Evolutionary conservation across 64 coral and sea anemone genomes (phyloP).

Genomic region (Porites lutea): DNA sequence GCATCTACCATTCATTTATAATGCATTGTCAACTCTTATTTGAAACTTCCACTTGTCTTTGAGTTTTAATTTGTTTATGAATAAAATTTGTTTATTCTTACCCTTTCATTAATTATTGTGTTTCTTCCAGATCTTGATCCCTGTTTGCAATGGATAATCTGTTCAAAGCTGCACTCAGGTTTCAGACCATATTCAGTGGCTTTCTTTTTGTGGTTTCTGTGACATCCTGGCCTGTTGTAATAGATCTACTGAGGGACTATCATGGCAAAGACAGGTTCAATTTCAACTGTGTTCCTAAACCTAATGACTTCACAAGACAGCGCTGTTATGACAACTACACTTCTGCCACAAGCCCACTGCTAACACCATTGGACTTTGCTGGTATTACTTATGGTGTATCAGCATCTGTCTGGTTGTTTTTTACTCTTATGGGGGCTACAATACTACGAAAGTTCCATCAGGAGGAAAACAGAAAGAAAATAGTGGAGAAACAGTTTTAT

Average conservation of each 20-base stretch:
- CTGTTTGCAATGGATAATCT: background rate
- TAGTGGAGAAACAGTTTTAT: background rate
- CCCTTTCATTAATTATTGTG: too few relatives aligned
- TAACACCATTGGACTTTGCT: conserved; percentile 22
- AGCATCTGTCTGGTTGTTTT: background rate
- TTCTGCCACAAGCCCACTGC: conserved; percentile 22
- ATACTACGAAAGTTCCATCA: too few relatives aligned
- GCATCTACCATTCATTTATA: too few relatives aligned
- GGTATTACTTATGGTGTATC: background rate
- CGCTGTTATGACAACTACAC: background rate
- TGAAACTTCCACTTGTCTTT: too few relatives aligned
- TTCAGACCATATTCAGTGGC: conserved; percentile 1
- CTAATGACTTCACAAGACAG: background rate
- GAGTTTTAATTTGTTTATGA: too few relatives aligned
- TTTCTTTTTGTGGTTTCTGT: background rate
- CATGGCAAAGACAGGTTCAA: conserved; percentile 19
- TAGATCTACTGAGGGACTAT: background rate
- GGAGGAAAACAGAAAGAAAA: too few relatives aligned
- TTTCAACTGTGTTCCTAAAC: conserved; percentile 3
- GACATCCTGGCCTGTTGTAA: background rate
- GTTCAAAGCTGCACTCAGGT: background rate
- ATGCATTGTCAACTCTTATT: too few relatives aligned
- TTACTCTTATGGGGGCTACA: background rate
- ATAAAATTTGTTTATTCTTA: too few relatives aligned
- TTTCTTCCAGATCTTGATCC: too few relatives aligned